phyloP scores from a whole-genome alignment of 1,140 invertebrate species.

The Psilanteris sp. region DNA sequence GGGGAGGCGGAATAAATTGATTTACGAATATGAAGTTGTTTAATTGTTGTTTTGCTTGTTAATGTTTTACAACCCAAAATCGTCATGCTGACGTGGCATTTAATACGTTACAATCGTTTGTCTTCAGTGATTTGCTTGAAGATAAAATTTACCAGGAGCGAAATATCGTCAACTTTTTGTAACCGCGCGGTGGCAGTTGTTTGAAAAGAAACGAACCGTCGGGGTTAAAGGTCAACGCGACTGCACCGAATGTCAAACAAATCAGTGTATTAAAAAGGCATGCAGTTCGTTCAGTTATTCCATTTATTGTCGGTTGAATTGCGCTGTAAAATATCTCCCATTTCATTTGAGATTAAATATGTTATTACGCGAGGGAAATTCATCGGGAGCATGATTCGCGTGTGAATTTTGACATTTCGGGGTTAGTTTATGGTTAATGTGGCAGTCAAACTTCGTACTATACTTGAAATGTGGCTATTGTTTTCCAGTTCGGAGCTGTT shows the following conservation, averaged over 20 bases:
- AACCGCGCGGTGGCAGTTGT: no score
- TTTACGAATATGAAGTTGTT: conserved; percentile 5
- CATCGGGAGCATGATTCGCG: conserved; percentile 11
- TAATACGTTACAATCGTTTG: no score
- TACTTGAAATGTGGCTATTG: conserved; percentile 34
- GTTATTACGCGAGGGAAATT: conserved; percentile 39
- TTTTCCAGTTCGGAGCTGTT: conserved; percentile 28
- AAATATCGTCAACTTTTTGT: no score
- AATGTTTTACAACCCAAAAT: no score
- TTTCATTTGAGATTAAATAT: conserved; percentile 29
- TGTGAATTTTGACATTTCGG: conserved; percentile 36
- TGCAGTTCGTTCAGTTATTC: conserved; percentile 4
- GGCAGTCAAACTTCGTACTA: conserved; percentile 32
- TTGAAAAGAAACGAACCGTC: no score
- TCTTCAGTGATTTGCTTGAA: no score
- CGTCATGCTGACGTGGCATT: no score
- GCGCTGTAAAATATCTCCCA: conserved; percentile 17
- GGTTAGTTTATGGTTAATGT: conserved; percentile 37
- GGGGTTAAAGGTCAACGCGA: no score
- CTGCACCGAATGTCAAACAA: no score
- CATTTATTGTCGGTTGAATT: conserved; percentile 19
- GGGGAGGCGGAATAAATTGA: not conserved
- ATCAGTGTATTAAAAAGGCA: no score
- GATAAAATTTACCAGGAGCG: no score
- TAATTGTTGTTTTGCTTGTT: no score